Percentiles rank a stretch among this genome's conserved stretches.
Conservation (phyloP, 2,113 vertebrate species). For the Porphyrio hochstetteri region DNA sequence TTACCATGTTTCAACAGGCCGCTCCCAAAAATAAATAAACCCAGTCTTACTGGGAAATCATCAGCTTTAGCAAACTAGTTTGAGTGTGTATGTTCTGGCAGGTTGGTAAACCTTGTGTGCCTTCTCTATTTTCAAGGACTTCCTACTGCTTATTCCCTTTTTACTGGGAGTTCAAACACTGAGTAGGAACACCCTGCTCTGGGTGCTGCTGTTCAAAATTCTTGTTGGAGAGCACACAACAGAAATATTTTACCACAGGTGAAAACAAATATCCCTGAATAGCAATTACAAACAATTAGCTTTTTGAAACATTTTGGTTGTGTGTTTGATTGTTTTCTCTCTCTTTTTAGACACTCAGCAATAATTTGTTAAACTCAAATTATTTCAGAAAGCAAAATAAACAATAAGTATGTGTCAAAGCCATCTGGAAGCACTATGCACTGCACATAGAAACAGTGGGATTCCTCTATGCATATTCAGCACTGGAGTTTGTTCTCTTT, state of each 20-base stretch:
- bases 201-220: not conserved
- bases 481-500: not conserved
- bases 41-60: not conserved
- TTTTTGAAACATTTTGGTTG: not conserved
- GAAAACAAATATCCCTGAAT: not conserved
- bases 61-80: not conserved
- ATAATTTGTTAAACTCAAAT: slow-evolving; percentile 40
- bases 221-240: not conserved
- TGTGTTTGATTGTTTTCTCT: not conserved
- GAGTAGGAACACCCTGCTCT: not conserved
- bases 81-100: not conserved
- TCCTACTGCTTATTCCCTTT: not conserved
- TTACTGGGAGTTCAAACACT: not conserved
- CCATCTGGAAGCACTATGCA: slow-evolving; percentile 9
- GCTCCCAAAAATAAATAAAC: not conserved
- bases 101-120: not conserved
- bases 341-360: not conserved
- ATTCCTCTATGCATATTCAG: not conserved
- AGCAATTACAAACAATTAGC: slow-evolving; percentile 24
- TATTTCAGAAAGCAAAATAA: slow-evolving; percentile 36
- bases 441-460: not conserved
- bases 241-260: not conserved
- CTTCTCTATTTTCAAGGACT: not conserved
- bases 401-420: not conserved
- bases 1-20: not conserved